Conservation (phyloP, 2,888 invertebrate genomes). For the Dyspetes luteomarginatus region DNA sequence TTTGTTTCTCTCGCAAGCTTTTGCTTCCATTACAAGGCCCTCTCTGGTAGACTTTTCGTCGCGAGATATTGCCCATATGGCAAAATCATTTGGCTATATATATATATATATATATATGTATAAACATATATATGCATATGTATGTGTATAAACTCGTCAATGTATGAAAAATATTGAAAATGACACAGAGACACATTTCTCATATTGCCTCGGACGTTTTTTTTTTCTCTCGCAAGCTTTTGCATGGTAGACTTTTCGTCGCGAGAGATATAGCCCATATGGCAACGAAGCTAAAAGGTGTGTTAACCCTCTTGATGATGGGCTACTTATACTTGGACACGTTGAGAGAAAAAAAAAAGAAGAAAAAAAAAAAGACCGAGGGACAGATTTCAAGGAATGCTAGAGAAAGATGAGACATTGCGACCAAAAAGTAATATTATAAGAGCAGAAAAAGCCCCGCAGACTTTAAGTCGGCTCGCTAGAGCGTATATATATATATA, state of each 20-base stretch:
- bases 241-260: constrained; percentile 16
- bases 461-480: too few relatives aligned
- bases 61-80: constrained; percentile 63
- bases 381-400: constrained; percentile 63
- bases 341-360: constrained; percentile 8
- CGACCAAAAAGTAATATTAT: constrained; percentile 21
- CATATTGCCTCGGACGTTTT: constrained; percentile 8
- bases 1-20: background rate
- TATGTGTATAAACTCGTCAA: too few relatives aligned
- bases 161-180: constrained; percentile 28
- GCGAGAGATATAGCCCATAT: constrained; percentile 63
- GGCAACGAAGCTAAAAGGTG: constrained; percentile 54
- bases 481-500: too few relatives aligned
- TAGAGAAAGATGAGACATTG: constrained; percentile 51
- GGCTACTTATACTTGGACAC: too few relatives aligned
- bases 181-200: constrained; percentile 6
- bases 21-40: background rate
- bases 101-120: too few relatives aligned
- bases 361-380: constrained; percentile 60
- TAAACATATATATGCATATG: too few relatives aligned
- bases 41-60: constrained; percentile 20
- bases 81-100: too few relatives aligned
- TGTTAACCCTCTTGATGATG: constrained; percentile 68
- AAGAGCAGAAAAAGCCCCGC: constrained; percentile 37
- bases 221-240: too few relatives aligned